Base-by-base conservation (phyloP, 2,888 invertebrate genomes). In the Sminthurinus aureus region DNA sequence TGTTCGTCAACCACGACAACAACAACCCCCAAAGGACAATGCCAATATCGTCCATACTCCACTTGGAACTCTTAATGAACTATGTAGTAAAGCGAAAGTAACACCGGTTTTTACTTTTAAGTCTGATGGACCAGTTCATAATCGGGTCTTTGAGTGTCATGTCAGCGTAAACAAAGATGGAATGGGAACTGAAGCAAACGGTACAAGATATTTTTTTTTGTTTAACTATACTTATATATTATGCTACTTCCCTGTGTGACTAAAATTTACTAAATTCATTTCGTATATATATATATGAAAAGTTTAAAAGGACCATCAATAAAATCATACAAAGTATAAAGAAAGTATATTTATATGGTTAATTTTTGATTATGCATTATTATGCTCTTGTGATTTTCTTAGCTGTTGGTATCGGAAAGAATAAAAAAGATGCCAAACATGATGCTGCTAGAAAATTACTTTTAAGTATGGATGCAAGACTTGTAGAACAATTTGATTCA, bases 361-460 rank as follows among this genome's bases (percentile, higher is more conserved):
- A n/a, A n/a, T n/a, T 58, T 58, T 13, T 58, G 38, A 38, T 38
- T 38, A 38, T 38, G 1, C 51, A 50, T 50, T 50, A 77, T 2
- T 58, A 13, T 77, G 20, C 22, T 6, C 4, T 26, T 26, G 3
- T 75, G 2, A n/a, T 38, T 20, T 76, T 64, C 75, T 58, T 52
- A 87, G 87, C 86, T 18, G 84, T 66, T 50, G 87, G 85, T 24
- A 50, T 69, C 51, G 88, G 86, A 22, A 83, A 84, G 79, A 87
- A 84, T 15, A 87, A 87, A 69, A 88, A 88, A 66, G 87, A 87
- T 77, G 87, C 88, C 8, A 86, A 86, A 71, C 87, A 87, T 50
- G 86, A 87, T 66, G 87, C 88, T 24, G 87, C 88, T 0, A 87
- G 85, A 38, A 71, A 79, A 58, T 69, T 88, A 13, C 69, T 88